phyloP scores from a whole-genome alignment of 1,140 invertebrate genomes.

The Mylabris phalerata region DNA sequence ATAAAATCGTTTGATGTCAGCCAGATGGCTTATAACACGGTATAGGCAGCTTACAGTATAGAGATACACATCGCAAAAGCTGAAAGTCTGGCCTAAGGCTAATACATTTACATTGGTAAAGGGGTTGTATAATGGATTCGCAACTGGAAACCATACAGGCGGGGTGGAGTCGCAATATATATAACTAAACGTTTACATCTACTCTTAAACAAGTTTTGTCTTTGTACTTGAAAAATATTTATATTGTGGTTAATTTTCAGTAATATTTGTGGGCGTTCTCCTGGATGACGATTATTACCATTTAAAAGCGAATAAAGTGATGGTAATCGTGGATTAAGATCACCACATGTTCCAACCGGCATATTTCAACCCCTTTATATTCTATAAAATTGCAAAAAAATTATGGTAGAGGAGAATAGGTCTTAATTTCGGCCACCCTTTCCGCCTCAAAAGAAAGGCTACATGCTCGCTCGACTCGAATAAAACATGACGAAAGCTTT shows the following conservation, averaged over 20 bases:
- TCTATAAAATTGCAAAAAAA: too few relatives aligned
- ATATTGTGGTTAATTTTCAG: slow-evolving; percentile 24
- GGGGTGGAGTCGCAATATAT: slow-evolving; percentile 33
- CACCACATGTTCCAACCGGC: too few relatives aligned
- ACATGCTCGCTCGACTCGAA: slow-evolving; percentile 25
- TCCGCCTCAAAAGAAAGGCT: slow-evolving; percentile 25
- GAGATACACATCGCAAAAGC: too few relatives aligned
- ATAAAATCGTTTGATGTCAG: slow-evolving; percentile 37
- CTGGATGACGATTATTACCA: background rate
- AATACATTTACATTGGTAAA: slow-evolving; percentile 36
- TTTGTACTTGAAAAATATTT: slow-evolving; percentile 38
- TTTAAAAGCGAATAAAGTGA: too few relatives aligned
- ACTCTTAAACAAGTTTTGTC: slow-evolving; percentile 35
- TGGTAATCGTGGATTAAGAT: too few relatives aligned
- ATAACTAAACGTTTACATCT: slow-evolving; percentile 13
- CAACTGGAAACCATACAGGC: slow-evolving; percentile 10
- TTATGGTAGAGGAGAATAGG: slow-evolving; percentile 15
- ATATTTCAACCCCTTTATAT: too few relatives aligned
- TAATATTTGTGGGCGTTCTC: background rate
- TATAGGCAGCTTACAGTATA: slow-evolving; percentile 3
- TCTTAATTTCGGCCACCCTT: slow-evolving; percentile 24
- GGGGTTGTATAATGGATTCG: slow-evolving; percentile 14
- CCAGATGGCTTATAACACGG: slow-evolving; percentile 29
- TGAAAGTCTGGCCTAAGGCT: slow-evolving; percentile 20
- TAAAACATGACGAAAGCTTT: slow-evolving; percentile 23